A percentile compares a stretch with the other conserved stretches of the same genome.
phyloP scores from a whole-genome alignment of 2,888 invertebrate species.

The Odontomyia ornata region DNA sequence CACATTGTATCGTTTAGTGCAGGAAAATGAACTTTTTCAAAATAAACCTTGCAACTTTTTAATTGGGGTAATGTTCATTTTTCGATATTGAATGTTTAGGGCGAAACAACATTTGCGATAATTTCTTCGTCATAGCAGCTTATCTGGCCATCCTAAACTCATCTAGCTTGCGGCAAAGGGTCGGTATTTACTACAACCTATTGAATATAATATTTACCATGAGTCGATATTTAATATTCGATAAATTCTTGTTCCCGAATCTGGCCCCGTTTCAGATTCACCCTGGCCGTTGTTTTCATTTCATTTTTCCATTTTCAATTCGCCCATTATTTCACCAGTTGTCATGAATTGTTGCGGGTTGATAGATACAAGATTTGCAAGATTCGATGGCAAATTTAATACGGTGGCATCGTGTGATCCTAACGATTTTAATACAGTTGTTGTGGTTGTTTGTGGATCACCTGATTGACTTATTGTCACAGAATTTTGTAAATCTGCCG shows the following conservation, averaged over 20 bases:
- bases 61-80: too few relatives aligned
- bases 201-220: constrained; percentile 40
- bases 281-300: constrained; percentile 53
- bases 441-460: constrained; percentile 50
- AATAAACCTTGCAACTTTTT: too few relatives aligned
- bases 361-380: constrained; percentile 60
- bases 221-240: constrained; percentile 42
- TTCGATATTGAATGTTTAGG: too few relatives aligned
- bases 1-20: too few relatives aligned
- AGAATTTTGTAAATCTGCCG: constrained; percentile 58
- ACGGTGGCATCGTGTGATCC: constrained; percentile 59
- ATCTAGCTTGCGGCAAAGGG: too few relatives aligned
- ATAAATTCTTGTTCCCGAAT: constrained; percentile 36
- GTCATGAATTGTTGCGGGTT: constrained; percentile 60
- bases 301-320: constrained; percentile 59
- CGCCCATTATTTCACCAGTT: constrained; percentile 57
- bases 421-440: constrained; percentile 53
- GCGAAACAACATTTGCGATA: too few relatives aligned
- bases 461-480: constrained; percentile 61
- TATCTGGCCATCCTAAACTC: too few relatives aligned
- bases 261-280: background rate
- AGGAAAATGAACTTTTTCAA: too few relatives aligned
- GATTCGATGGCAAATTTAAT: constrained; percentile 58
- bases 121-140: too few relatives aligned
- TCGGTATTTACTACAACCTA: constrained; percentile 8